Evolutionary conservation across 92 coral and sea anemone genomes (phyloP).

Genomic region (Metridium senile): DNA sequence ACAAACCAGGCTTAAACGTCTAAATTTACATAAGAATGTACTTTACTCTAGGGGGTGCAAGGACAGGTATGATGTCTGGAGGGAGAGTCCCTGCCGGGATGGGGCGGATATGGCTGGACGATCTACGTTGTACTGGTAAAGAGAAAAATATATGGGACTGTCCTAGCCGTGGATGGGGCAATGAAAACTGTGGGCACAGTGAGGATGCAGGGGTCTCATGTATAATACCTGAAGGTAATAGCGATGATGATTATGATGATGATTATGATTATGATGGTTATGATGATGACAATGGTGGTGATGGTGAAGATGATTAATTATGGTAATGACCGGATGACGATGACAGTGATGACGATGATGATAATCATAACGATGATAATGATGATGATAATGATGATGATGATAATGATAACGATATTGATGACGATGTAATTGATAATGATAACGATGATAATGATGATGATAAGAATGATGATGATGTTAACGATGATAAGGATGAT

Average conservation of each 20-base stretch:
- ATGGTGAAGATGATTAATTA: neutral
- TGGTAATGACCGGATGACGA: neutral
- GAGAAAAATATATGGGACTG: constrained; percentile 23
- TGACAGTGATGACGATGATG: neutral
- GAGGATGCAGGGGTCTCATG: constrained; percentile 51
- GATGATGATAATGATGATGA: neutral
- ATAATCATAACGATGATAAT: neutral
- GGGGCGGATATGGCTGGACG: constrained; percentile 46
- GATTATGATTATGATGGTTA: neutral
- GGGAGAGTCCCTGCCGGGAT: constrained; percentile 25
- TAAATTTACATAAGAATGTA: neutral
- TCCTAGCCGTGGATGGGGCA: constrained; percentile 27
- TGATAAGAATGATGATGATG: too few species aligned
- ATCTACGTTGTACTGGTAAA: constrained; percentile 27
- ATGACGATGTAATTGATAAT: too few species aligned
- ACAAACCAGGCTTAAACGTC: too few species aligned
- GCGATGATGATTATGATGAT: neutral
- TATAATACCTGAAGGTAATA: constrained; percentile 10
- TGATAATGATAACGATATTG: too few species aligned
- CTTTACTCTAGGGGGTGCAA: neutral
- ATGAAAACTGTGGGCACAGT: constrained; percentile 41
- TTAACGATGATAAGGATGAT: too few species aligned
- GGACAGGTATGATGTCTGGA: constrained; percentile 1
- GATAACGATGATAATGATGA: too few species aligned
- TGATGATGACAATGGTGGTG: neutral